Conservation (phyloP, 2,888 invertebrate species). For the Steromphala cineraria region DNA sequence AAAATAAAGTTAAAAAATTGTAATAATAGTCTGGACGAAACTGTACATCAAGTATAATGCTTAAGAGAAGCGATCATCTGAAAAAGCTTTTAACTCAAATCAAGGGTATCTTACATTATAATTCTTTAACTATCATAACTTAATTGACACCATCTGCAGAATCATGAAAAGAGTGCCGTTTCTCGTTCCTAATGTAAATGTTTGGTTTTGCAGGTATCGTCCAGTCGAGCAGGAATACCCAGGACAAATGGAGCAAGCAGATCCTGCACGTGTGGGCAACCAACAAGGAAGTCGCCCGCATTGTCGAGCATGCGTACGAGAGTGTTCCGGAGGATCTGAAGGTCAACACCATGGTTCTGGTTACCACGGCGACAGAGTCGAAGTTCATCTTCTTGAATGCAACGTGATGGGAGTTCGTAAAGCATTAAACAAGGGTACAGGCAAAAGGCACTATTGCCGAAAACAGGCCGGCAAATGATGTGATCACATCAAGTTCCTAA, state of each 20-base stretch:
- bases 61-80: too few species aligned
- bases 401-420: background rate
- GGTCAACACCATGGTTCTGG: conserved; percentile 67
- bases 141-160: background rate
- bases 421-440: too few species aligned
- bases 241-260: conserved; percentile 71
- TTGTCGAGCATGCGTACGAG: conserved; percentile 56
- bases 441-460: too few species aligned
- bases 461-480: too few species aligned
- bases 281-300: conserved; percentile 55
- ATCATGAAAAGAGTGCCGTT: background rate
- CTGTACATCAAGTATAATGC: too few species aligned
- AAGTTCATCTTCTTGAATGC: conserved; percentile 57
- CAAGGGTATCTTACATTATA: too few species aligned
- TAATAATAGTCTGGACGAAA: too few species aligned
- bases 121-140: background rate
- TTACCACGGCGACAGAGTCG: conserved; percentile 59
- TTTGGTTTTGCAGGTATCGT: conserved; percentile 57
- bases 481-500: too few species aligned
- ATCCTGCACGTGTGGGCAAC: conserved; percentile 72
- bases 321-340: conserved; percentile 47
- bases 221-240: conserved; percentile 65
- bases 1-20: too few species aligned
- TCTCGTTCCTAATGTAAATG: background rate
- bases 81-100: too few species aligned